A percentile compares a stretch with the other conserved stretches of the same genome.
Evolutionary conservation across 1,140 invertebrate genomes (phyloP).

Genomic region (Sitophilus oryzae): DNA sequence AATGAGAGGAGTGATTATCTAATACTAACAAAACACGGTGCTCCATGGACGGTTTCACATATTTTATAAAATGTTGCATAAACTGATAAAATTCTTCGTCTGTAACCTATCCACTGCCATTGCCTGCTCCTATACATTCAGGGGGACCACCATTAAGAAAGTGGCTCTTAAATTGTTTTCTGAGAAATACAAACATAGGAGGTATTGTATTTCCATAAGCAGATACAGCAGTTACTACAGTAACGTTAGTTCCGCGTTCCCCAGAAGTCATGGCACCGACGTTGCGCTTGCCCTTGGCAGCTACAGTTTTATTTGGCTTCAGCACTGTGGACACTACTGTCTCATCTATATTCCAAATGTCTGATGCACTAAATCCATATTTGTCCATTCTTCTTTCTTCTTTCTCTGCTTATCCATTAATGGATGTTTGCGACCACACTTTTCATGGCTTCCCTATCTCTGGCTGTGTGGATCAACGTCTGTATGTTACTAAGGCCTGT

Average conservation of each 20-base stretch:
- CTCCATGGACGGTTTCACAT: neutral
- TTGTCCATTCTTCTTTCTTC: too few species aligned
- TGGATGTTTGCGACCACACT: too few species aligned
- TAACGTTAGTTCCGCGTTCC: conserved; percentile 12
- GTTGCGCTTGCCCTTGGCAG: conserved; percentile 13
- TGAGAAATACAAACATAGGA: conserved; percentile 17
- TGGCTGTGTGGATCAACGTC: too few species aligned
- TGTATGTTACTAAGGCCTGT: too few species aligned
- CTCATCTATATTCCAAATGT: too few species aligned
- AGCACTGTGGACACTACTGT: too few species aligned
- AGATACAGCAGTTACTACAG: conserved; percentile 6
- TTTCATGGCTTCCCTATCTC: too few species aligned
- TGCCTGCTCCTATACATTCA: conserved; percentile 21
- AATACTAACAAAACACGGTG: conserved; percentile 27
- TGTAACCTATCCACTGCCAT: conserved; percentile 21
- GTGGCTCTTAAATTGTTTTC: conserved; percentile 18
- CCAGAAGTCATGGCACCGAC: conserved; percentile 9
- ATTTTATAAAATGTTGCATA: too few species aligned
- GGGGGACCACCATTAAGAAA: conserved; percentile 14
- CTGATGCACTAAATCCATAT: too few species aligned
- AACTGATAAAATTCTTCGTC: too few species aligned
- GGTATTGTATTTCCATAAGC: conserved; percentile 19
- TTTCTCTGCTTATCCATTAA: too few species aligned
- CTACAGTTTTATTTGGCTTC: conserved; percentile 20
- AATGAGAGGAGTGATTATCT: conserved; percentile 31